phyloP scores from a whole-genome alignment of 2,797 vertebrate genomes.

The Morus bassanus region DNA sequence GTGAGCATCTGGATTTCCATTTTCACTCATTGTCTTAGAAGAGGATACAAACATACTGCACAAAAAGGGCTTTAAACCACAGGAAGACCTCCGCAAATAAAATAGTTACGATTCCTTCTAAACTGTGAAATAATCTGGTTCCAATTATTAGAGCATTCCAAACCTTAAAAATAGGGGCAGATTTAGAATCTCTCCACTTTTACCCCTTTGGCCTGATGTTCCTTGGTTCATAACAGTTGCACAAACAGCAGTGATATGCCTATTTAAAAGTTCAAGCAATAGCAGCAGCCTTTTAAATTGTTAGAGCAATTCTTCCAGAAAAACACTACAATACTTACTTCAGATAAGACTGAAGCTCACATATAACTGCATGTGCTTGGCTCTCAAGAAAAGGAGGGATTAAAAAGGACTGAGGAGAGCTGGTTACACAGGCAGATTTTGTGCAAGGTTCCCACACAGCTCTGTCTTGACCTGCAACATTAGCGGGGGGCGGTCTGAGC shows the following conservation, averaged over 20 bases:
- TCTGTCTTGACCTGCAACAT: slow-evolving; percentile 51
- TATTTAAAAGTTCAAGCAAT: background rate
- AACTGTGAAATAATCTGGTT: background rate
- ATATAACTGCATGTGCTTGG: slow-evolving; percentile 34
- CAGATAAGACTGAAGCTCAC: slow-evolving; percentile 54
- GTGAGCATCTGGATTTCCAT: background rate
- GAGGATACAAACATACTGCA: background rate
- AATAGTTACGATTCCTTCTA: background rate
- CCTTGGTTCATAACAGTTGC: background rate
- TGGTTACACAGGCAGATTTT: slow-evolving; percentile 43
- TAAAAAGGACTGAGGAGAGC: slow-evolving; percentile 55
- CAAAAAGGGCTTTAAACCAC: background rate
- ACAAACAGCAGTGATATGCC: background rate
- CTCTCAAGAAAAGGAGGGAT: slow-evolving; percentile 48
- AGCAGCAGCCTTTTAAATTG: slow-evolving; percentile 13
- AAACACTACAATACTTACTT: slow-evolving; percentile 43
- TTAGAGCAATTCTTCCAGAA: slow-evolving; percentile 28
- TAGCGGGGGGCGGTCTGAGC: slow-evolving; percentile 18
- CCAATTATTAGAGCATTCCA: background rate
- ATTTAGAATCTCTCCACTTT: background rate
- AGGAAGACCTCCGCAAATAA: background rate
- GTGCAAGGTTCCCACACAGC: slow-evolving; percentile 44
- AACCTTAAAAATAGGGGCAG: background rate
- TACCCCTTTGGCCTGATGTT: background rate
- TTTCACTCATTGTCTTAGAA: background rate